Base-by-base conservation (phyloP, 2,797 vertebrate species). In the Bovichtus diacanthus region DNA sequence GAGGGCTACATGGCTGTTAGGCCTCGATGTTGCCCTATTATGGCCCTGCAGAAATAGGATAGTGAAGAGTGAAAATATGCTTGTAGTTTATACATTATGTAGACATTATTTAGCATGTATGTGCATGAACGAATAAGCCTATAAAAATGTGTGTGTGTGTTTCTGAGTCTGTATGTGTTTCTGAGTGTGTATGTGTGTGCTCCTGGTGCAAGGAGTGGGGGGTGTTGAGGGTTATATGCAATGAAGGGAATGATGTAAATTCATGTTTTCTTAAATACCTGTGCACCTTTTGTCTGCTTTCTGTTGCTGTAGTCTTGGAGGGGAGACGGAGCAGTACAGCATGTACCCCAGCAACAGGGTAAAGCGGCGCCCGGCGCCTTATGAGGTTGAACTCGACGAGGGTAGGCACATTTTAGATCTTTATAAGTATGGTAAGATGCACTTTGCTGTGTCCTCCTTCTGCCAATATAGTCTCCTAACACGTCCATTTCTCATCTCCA, bases 361-460 rank as follows among this genome's bases (percentile, higher is more conserved):
- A 93, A 98, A 98, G 95, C 95, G 97, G 92, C 97, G 97, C 88
- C 95, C 96, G 23, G 96, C 96, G 64, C 97, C 97, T 13, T 98
- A 98, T 84, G 97, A 98, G 94, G 95, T 98, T 95, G 97, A 98
- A 90, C 95, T 98, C 88, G 96, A 96, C 50, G 97, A 97, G 69
- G 97, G 97, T 98, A 94, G 90, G 94, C 81, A 74, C 87, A 94
- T 94, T 94, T 94, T 93, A 92, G 88, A 94, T 94, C 90, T 94
- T 94, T 93, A 92, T 93, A 93, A 93, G 91, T 93, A 94, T 93
- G 92, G 91, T 93, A 92, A 93, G 88, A 88, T 82, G 74, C 87
- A 92, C 88, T 87, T 94, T 94, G 90, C 88, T 82, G 89, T 91
- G 93, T 93, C 87, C 90, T 88, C 87, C 89, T 93, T 90, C 87